Conservation (phyloP, 2,113 vertebrate species). For the Myxocyprinus asiaticus region DNA sequence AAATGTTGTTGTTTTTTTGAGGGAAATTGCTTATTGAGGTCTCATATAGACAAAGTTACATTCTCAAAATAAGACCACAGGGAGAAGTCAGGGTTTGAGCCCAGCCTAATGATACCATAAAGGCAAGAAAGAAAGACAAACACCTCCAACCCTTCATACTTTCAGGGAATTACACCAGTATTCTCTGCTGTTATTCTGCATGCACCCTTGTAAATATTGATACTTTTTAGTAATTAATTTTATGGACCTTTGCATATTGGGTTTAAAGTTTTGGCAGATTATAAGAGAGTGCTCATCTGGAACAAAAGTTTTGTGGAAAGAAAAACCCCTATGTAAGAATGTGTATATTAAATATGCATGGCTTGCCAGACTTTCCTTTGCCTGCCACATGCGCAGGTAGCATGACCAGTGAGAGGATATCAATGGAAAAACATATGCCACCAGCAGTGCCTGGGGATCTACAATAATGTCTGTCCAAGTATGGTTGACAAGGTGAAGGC, state of each 20-base stretch:
- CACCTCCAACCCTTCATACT: not conserved
- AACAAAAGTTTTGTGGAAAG: conserved; percentile 14
- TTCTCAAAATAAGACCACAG: conserved; percentile 41
- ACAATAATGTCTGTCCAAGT: conserved; percentile 49
- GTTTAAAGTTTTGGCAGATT: too few relatives aligned
- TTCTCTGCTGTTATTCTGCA: not conserved
- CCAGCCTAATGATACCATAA: conserved; percentile 11
- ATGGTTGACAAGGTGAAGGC: conserved; percentile 53
- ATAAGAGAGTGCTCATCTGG: not conserved
- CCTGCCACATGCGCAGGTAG: conserved; percentile 45
- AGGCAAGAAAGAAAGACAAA: conserved; percentile 22
- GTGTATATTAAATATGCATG: conserved; percentile 54
- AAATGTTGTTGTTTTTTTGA: conserved; percentile 11
- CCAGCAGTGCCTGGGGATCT: conserved; percentile 41
- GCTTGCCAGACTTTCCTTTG: conserved; percentile 7
- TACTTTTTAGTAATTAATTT: too few relatives aligned
- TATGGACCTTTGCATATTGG: not conserved
- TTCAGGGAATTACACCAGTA: not conserved
- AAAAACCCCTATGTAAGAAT: not conserved
- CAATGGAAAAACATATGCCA: conserved; percentile 47
- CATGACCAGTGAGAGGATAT: conserved; percentile 49
- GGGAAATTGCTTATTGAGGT: conserved; percentile 15
- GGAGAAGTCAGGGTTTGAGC: conserved; percentile 41
- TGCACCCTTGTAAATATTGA: too few relatives aligned
- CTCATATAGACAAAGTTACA: conserved; percentile 43